A percentile compares a stretch with the other conserved stretches of the same genome.
phyloP scores from a whole-genome alignment of 2,888 invertebrate genomes.

The Acanthosepion lycidas region DNA sequence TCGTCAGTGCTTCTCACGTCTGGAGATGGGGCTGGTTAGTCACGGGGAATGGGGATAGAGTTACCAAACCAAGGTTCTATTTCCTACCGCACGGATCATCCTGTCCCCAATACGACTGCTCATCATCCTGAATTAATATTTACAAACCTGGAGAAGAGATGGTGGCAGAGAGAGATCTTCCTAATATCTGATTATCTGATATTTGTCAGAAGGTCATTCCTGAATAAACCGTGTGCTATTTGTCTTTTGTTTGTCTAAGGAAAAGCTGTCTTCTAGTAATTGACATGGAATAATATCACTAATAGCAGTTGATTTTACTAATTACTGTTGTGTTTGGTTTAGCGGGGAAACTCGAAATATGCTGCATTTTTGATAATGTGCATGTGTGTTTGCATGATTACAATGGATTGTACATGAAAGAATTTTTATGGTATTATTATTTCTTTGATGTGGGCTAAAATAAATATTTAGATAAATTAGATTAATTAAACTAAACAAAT shows the following conservation, averaged over 20 bases:
- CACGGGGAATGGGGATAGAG: background rate
- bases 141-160: background rate
- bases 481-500: too few relatives aligned
- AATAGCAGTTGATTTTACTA: background rate
- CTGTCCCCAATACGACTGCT: background rate
- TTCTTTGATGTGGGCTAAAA: background rate
- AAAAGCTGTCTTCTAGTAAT: background rate
- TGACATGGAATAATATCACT: background rate
- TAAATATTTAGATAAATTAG: too few relatives aligned
- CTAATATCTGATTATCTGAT: background rate
- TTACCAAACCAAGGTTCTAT: background rate
- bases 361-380: background rate
- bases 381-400: background rate
- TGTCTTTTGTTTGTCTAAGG: conserved; percentile 1
- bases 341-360: background rate
- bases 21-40: background rate
- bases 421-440: background rate
- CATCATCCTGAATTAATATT: background rate
- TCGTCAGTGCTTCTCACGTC: background rate
- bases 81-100: background rate
- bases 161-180: background rate
- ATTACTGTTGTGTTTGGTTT: conserved; percentile 20
- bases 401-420: background rate
- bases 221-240: background rate
- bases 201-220: background rate